phyloP scores from a whole-genome alignment of 2,888 invertebrate genomes.

The Osmoderma eremita region DNA sequence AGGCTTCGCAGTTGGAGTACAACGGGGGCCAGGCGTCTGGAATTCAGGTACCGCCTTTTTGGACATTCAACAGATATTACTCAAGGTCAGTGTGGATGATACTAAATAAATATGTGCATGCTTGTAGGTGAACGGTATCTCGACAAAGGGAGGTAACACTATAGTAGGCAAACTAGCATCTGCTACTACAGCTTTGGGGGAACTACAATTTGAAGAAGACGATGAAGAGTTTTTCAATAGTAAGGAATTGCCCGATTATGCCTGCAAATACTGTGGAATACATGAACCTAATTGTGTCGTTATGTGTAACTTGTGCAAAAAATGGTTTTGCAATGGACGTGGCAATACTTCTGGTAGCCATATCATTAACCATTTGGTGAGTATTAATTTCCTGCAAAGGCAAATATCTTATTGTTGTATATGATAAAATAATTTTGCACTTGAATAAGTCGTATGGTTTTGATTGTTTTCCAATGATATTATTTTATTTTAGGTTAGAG shows the following conservation, averaged over 20 bases:
- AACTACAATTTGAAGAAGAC: conserved; percentile 95
- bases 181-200: conserved; percentile 80
- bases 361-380: conserved; percentile 97
- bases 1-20: conserved; percentile 89
- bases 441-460: too few relatives aligned
- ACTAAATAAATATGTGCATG: conserved; percentile 38
- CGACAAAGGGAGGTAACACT: conserved; percentile 66
- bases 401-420: neutral
- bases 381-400: conserved; percentile 39
- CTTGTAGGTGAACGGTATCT: conserved; percentile 76
- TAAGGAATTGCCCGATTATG: conserved; percentile 92
- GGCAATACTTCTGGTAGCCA: conserved; percentile 98
- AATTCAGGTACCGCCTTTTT: conserved; percentile 42
- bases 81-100: conserved; percentile 28
- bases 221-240: conserved; percentile 89
- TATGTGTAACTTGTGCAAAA: conserved; percentile 97
- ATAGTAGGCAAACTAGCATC: conserved; percentile 73
- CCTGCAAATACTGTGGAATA: conserved; percentile 99
- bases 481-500: conserved; percentile 67
- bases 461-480: neutral
- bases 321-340: conserved; percentile 99
- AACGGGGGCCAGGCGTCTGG: conserved; percentile 58
- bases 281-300: conserved; percentile 98
- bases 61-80: conserved; percentile 12
- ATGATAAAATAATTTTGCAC: neutral